Evolutionary conservation across 2,888 invertebrate species (phyloP).

Genomic region (Rhingia rostrata): DNA sequence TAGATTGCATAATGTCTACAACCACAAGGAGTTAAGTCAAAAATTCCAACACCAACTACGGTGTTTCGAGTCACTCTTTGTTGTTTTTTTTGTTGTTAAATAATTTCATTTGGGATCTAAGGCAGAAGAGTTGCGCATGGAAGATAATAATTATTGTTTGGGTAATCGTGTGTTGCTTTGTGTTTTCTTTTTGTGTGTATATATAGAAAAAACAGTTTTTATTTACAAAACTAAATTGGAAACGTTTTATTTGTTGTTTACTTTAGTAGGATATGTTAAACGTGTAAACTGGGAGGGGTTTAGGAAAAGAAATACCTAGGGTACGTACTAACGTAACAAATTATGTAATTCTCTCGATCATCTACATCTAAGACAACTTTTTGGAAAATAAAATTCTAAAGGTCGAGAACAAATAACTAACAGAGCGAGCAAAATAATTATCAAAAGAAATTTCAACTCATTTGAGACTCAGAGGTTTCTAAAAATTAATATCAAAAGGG

Average conservation of each 20-base stretch:
- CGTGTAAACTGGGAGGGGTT: conserved; percentile 54
- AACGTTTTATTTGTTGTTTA: conserved; percentile 16
- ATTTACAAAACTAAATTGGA: conserved; percentile 60
- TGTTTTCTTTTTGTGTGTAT: conserved; percentile 11
- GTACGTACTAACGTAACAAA: conserved; percentile 27
- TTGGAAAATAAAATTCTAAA: conserved; percentile 10
- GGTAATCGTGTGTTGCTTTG: too few species aligned
- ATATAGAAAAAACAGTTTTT: conserved; percentile 37
- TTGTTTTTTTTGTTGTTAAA: not conserved
- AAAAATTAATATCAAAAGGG: conserved; percentile 48
- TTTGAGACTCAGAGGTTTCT: conserved; percentile 55
- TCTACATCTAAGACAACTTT: conserved; percentile 53
- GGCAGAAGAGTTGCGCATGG: conserved; percentile 70
- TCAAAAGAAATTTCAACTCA: conserved; percentile 5
- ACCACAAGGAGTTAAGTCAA: conserved; percentile 11
- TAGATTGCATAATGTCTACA: conserved; percentile 21
- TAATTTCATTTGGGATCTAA: conserved; percentile 49
- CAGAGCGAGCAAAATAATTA: conserved; percentile 54
- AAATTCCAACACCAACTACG: conserved; percentile 30
- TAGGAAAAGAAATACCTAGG: conserved; percentile 35
- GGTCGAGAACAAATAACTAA: too few species aligned
- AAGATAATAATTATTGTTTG: conserved; percentile 35
- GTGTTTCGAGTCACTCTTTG: conserved; percentile 8
- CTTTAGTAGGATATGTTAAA: conserved; percentile 71
- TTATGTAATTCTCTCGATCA: conserved; percentile 2